Percentiles rank a stretch among this genome's conserved stretches.
phyloP scores from a whole-genome alignment of 2,888 invertebrate species.

The Melolontha melolontha region DNA sequence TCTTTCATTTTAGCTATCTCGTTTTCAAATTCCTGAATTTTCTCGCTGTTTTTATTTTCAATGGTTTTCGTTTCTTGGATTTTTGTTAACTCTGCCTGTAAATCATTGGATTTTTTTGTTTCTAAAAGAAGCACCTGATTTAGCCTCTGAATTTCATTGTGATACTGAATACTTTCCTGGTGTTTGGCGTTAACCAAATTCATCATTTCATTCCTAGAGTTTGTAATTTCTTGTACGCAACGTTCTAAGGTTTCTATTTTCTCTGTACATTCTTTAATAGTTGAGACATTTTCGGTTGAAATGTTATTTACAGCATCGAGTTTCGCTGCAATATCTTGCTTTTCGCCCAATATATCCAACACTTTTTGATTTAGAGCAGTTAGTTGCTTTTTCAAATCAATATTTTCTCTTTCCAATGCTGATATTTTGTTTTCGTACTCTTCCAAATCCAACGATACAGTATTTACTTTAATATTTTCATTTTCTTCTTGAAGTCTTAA shows the following conservation, averaged over 20 bases:
- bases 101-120: conserved; percentile 67
- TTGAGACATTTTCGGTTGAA: conserved; percentile 52
- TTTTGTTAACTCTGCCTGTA: conserved; percentile 50
- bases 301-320: conserved; percentile 59
- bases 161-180: conserved; percentile 86
- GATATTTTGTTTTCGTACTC: conserved; percentile 21
- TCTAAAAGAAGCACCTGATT: conserved; percentile 70
- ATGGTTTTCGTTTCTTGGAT: conserved; percentile 50
- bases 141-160: conserved; percentile 85
- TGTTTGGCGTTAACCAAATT: conserved; percentile 84
- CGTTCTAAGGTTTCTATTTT: conserved; percentile 50
- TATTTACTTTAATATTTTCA: conserved; percentile 14
- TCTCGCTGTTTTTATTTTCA: conserved; percentile 29
- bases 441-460: conserved; percentile 17
- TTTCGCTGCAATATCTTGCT: conserved; percentile 27
- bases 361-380: conserved; percentile 5
- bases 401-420: conserved; percentile 4
- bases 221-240: conserved; percentile 62
- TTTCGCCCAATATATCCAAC: conserved; percentile 7
- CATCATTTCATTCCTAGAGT: conserved; percentile 78
- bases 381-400: conserved; percentile 9
- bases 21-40: conserved; percentile 34
- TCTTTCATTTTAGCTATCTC: conserved; percentile 53
- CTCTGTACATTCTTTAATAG: conserved; percentile 47
- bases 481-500: conserved; percentile 24